These are phyloP conservation scores for Escarpia spicata DNA, from an alignment of 2,888 invertebrate species.

Conservation along the genomic window DNA sequence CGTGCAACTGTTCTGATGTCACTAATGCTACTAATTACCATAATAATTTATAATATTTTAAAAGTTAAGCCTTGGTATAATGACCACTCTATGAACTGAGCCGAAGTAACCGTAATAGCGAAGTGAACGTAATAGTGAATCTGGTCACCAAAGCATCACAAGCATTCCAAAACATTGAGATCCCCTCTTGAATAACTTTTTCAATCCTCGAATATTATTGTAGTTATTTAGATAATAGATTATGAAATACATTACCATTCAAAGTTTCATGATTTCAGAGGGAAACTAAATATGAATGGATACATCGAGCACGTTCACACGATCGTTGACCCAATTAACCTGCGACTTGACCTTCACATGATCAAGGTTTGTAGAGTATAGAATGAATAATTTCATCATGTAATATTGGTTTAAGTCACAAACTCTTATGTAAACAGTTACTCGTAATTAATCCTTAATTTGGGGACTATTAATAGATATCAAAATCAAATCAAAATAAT, in stretches of 20 bases:
- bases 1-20: too few species aligned
- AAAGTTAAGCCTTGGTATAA: neutral
- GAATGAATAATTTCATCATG: neutral
- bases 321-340: conserved; percentile 78
- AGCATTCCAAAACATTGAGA: too few species aligned
- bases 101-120: neutral
- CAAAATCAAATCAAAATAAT: too few species aligned
- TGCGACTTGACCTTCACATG: conserved; percentile 81
- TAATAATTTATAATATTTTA: too few species aligned
- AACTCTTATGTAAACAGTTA: too few species aligned
- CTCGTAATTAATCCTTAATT: too few species aligned
- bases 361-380: conserved; percentile 49
- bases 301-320: conserved; percentile 80
- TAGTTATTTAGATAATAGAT: neutral
- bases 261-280: conserved; percentile 29
- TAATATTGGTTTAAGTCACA: neutral
- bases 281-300: conserved; percentile 69
- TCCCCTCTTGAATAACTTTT: too few species aligned
- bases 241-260: neutral
- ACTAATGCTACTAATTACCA: too few species aligned
- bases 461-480: too few species aligned
- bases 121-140: too few species aligned
- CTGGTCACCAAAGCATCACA: neutral
- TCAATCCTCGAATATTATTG: too few species aligned
- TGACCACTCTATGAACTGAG: neutral